Evolutionary conservation across 2,797 vertebrate genomes (phyloP).

Genomic region (Nannoperca australis): DNA sequence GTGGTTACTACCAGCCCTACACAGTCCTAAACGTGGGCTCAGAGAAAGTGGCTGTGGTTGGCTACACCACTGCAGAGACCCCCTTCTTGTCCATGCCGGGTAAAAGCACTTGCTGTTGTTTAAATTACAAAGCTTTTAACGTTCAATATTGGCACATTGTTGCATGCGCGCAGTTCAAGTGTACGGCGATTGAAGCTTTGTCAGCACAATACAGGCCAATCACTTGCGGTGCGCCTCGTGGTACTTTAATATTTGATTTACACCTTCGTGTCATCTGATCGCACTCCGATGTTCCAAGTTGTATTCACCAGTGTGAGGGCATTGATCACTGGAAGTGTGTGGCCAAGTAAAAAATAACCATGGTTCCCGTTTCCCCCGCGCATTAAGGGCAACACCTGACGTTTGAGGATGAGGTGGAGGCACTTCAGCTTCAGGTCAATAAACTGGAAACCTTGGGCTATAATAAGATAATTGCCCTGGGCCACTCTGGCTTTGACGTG

Average conservation of each 20-base stretch:
- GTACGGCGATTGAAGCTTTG: neutral
- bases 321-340: neutral
- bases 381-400: conserved; percentile 83
- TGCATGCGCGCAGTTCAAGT: neutral
- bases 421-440: conserved; percentile 88
- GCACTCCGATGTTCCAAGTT: neutral
- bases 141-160: neutral
- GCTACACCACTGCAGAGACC: conserved; percentile 92
- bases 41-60: conserved; percentile 90
- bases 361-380: neutral
- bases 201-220: neutral
- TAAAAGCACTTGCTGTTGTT: conserved; percentile 60
- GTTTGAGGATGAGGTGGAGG: conserved; percentile 91
- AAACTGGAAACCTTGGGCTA: conserved; percentile 85
- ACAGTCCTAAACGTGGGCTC: conserved; percentile 80
- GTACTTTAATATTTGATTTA: neutral
- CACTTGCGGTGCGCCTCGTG: neutral
- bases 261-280: neutral
- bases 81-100: conserved; percentile 90
- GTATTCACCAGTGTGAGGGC: neutral
- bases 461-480: conserved; percentile 95
- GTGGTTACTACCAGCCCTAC: conserved; percentile 82
- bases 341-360: neutral
- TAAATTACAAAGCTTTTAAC: neutral
- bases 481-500: conserved; percentile 91